Evolutionary conservation across 2,888 invertebrate species (phyloP).

Genomic region (Tubulanus polymorphus): DNA sequence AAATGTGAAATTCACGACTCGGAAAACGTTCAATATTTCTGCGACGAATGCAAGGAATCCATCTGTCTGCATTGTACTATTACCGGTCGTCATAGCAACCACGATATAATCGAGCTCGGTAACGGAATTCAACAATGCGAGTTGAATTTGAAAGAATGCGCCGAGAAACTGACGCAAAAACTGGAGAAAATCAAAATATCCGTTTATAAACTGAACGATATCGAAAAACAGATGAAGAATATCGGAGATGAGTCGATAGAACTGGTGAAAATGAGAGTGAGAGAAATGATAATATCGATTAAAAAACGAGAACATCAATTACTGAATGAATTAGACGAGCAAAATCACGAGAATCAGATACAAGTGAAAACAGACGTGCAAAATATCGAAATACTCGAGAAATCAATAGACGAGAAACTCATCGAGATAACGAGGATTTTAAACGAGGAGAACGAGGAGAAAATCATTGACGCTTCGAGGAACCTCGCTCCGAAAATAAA

Average conservation of each 20-base stretch:
- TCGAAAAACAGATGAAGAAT: not conserved
- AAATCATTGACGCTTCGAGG: not conserved
- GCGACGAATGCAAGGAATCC: not conserved
- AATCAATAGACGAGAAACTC: not conserved
- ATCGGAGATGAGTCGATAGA: not conserved
- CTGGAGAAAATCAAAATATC: not conserved
- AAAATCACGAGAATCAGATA: not conserved
- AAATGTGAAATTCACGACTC: not conserved
- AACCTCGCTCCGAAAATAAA: not conserved
- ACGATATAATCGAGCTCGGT: not conserved
- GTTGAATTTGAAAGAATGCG: not conserved
- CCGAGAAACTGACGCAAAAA: not conserved
- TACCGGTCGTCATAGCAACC: not conserved
- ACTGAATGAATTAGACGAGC: not conserved
- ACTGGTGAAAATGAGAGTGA: not conserved
- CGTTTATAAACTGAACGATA: not conserved
- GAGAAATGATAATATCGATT: not conserved
- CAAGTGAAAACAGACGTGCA: not conserved
- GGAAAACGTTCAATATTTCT: not conserved
- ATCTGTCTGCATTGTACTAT: not conserved
- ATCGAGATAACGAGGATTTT: not conserved
- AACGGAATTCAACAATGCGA: not conserved
- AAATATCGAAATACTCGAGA: not conserved
- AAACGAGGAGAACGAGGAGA: not conserved
- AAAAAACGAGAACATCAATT: not conserved